Evolutionary conservation across 2,888 invertebrate genomes (phyloP).

Genomic region (Macroteleia sp.): DNA sequence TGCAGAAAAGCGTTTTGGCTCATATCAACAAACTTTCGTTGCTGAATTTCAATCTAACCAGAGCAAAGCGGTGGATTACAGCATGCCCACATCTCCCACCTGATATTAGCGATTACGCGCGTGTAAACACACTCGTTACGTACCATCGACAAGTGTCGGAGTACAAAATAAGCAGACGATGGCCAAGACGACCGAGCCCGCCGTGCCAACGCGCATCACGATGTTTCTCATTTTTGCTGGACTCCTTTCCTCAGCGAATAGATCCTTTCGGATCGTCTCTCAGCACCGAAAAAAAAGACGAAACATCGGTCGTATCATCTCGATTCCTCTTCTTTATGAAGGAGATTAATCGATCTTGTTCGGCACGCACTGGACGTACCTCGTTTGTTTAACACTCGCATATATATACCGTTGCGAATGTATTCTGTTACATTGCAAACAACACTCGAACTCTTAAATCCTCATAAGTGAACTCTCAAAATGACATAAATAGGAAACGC

Average conservation of each 20-base stretch:
- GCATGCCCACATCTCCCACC: too few relatives aligned
- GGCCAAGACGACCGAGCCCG: slow-evolving; percentile 34
- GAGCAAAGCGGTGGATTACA: too few relatives aligned
- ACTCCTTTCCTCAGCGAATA: neutral
- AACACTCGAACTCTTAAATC: neutral
- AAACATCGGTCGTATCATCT: slow-evolving; percentile 39
- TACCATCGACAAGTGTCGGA: slow-evolving; percentile 48
- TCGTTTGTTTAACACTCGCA: slow-evolving; percentile 42
- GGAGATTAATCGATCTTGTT: slow-evolving; percentile 35
- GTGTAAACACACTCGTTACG: slow-evolving; percentile 42
- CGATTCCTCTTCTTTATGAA: slow-evolving; percentile 6
- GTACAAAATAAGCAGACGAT: slow-evolving; percentile 49
- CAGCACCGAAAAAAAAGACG: slow-evolving; percentile 3
- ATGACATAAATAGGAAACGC: neutral
- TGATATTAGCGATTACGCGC: slow-evolving; percentile 34
- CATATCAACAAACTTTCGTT: too few relatives aligned
- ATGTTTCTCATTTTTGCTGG: slow-evolving; percentile 18
- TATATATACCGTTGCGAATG: slow-evolving; percentile 19
- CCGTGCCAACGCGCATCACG: slow-evolving; percentile 24
- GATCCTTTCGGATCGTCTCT: too few relatives aligned
- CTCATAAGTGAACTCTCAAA: neutral
- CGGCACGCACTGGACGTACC: slow-evolving; percentile 52
- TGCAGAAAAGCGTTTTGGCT: too few relatives aligned
- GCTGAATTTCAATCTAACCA: too few relatives aligned
- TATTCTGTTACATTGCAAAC: slow-evolving; percentile 14